Conservation (phyloP, 2,113 vertebrate genomes). For the Nycticryphes semicollaris region DNA sequence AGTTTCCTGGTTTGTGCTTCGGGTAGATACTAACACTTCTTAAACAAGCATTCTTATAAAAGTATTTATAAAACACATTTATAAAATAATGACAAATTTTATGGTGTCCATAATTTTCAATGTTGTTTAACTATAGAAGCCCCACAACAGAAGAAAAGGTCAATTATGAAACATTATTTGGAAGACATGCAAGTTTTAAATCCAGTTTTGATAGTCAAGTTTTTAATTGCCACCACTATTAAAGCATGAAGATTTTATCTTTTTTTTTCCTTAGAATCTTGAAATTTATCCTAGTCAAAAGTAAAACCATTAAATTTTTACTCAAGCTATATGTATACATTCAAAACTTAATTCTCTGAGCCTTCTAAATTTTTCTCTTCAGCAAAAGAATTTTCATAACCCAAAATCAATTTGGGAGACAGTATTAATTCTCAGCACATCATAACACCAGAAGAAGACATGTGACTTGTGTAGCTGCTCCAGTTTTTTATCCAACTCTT, state of each 20-base stretch:
- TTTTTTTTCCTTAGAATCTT: neutral
- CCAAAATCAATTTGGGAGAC: neutral
- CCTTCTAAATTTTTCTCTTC: neutral
- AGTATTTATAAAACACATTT: too few species aligned
- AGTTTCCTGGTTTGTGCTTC: neutral
- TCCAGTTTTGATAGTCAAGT: neutral
- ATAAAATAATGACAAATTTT: neutral
- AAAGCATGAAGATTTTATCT: neutral
- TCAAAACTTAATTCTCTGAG: neutral
- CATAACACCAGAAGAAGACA: neutral
- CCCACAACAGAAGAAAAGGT: constrained; percentile 23
- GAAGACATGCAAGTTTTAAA: neutral
- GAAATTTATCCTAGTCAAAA: neutral
- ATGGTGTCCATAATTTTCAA: neutral
- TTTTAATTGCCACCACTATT: neutral
- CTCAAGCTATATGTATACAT: neutral
- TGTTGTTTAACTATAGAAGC: neutral
- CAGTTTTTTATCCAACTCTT: neutral
- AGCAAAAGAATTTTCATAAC: neutral
- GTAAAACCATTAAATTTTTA: neutral
- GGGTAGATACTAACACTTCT: neutral
- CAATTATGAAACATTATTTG: neutral
- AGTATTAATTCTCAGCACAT: neutral
- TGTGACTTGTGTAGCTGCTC: neutral
- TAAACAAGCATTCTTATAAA: neutral